These are phyloP conservation scores for Hydra vulgaris DNA, from an alignment of 30 jellyfish, hydroid and myxozoan species.

Conservation along the genomic window DNA sequence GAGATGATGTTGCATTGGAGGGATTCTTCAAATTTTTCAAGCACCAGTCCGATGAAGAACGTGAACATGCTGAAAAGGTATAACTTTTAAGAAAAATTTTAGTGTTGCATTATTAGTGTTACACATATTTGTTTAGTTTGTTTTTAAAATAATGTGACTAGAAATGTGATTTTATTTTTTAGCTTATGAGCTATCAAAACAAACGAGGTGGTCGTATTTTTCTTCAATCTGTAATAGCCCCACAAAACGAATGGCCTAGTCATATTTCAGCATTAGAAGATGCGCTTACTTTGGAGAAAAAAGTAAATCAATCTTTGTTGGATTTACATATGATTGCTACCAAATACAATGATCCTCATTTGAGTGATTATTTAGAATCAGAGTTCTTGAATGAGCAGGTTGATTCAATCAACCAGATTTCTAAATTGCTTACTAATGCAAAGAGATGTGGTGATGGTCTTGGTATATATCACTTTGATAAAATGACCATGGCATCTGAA, in stretches of 20 bases:
- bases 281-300: slow-evolving; percentile 78
- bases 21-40: slow-evolving; percentile 71
- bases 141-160: too few relatives aligned
- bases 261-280: slow-evolving; percentile 82
- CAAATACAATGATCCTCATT: slow-evolving; percentile 70
- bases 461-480: slow-evolving; percentile 78
- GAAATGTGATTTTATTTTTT: too few relatives aligned
- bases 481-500: slow-evolving; percentile 31
- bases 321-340: slow-evolving; percentile 56
- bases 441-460: slow-evolving; percentile 93
- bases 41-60: slow-evolving; percentile 80
- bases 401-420: slow-evolving; percentile 74
- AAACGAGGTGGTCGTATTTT: slow-evolving; percentile 88
- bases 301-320: slow-evolving; percentile 75
- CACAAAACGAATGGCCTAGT: slow-evolving; percentile 70
- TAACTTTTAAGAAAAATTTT: neutral
- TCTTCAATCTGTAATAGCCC: slow-evolving; percentile 74
- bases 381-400: slow-evolving; percentile 81
- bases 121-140: too few relatives aligned
- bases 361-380: slow-evolving; percentile 76
- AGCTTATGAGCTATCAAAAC: slow-evolving; percentile 90
- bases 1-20: slow-evolving; percentile 80
- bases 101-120: too few relatives aligned
- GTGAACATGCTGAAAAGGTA: slow-evolving; percentile 93
- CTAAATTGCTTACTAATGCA: slow-evolving; percentile 69